Evolutionary conservation across 2,888 invertebrate species (phyloP).

Genomic region (Diplolepis rosae): DNA sequence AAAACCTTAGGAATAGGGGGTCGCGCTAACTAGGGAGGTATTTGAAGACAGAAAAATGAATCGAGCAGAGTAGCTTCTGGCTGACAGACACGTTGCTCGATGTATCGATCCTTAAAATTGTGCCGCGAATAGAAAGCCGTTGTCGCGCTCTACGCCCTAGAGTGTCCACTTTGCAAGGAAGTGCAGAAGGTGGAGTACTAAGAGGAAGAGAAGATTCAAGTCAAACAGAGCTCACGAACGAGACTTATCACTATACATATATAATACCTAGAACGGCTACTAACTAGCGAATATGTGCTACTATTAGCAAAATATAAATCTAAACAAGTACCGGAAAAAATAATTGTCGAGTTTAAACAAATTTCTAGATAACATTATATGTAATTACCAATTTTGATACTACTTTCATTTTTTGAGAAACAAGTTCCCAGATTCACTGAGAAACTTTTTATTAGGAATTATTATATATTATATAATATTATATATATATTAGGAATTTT

Average conservation of each 20-base stretch:
- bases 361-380: too few relatives aligned
- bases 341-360: too few relatives aligned
- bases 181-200: slow-evolving; percentile 22
- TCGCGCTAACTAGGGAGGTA: slow-evolving; percentile 50
- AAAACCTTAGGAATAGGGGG: slow-evolving; percentile 33
- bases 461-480: too few relatives aligned
- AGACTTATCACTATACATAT: too few relatives aligned
- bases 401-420: too few relatives aligned
- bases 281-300: neutral
- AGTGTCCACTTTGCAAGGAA: slow-evolving; percentile 35
- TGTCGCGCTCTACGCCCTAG: slow-evolving; percentile 33
- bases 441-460: too few relatives aligned
- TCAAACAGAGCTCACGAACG: slow-evolving; percentile 20
- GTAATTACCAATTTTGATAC: too few relatives aligned
- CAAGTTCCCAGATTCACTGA: too few relatives aligned
- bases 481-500: too few relatives aligned
- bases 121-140: slow-evolving; percentile 50
- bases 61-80: slow-evolving; percentile 47
- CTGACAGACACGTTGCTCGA: slow-evolving; percentile 58
- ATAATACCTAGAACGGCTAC: neutral
- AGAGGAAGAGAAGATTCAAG: slow-evolving; percentile 27
- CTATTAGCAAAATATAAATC: neutral
- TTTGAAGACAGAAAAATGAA: slow-evolving; percentile 49
- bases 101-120: slow-evolving; percentile 66
- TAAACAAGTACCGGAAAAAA: neutral